Conservation (phyloP, 2,797 vertebrate genomes). For the Toxotes lorentzi region DNA sequence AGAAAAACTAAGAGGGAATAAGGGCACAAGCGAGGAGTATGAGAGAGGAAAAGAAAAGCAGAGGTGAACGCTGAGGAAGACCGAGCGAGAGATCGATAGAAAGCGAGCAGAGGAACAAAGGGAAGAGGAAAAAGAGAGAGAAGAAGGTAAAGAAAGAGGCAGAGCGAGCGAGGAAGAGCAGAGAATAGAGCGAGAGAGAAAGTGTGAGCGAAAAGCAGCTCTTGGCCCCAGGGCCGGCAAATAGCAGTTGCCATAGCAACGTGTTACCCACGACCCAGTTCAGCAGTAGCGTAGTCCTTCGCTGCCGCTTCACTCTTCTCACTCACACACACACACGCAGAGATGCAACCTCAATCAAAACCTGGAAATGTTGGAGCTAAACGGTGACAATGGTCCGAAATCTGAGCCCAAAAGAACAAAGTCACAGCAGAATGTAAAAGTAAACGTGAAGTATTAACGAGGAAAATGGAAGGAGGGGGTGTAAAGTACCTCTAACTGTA, state of each 20-base stretch:
- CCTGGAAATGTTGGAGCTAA: neutral
- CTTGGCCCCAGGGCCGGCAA: conserved; percentile 88
- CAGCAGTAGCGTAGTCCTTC: conserved; percentile 69
- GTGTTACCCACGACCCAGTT: conserved; percentile 93
- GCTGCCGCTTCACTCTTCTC: conserved; percentile 25
- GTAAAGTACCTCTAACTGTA: neutral
- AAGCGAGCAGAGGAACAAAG: conserved; percentile 41
- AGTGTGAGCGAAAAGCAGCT: conserved; percentile 80
- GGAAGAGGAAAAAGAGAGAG: conserved; percentile 13
- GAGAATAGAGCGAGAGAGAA: conserved; percentile 39
- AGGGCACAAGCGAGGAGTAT: neutral
- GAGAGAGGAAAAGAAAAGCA: neutral
- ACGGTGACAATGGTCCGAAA: neutral
- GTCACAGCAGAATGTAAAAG: neutral
- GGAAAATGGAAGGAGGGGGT: neutral
- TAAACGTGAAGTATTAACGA: neutral
- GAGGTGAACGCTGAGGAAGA: conserved; percentile 40
- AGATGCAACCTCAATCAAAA: conserved; percentile 53
- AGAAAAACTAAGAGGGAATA: neutral
- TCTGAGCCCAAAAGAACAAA: conserved; percentile 8
- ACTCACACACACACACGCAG: conserved; percentile 31
- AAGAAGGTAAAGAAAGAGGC: conserved; percentile 41
- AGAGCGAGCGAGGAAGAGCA: neutral
- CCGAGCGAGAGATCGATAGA: conserved; percentile 11
- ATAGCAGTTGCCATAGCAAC: conserved; percentile 93